These are phyloP conservation scores for Falco biarmicus DNA, from an alignment of 2,797 vertebrate genomes.

Conservation along the genomic window DNA sequence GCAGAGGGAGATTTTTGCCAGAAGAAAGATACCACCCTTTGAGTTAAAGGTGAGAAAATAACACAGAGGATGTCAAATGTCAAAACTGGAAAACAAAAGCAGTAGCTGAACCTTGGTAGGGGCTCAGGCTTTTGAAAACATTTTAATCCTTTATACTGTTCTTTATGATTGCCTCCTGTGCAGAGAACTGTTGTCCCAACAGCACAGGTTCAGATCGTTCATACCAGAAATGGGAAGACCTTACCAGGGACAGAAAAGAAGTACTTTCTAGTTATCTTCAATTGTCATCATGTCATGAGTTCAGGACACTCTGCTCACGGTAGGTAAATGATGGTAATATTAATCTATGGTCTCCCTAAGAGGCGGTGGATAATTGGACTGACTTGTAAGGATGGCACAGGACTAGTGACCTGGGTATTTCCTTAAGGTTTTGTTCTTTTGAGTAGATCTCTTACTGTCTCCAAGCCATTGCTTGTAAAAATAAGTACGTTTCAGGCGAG, in stretches of 20 bases:
- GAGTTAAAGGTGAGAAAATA: slow-evolving; percentile 8
- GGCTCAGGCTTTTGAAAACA: not conserved
- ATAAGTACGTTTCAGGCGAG: not conserved
- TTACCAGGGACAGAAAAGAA: not conserved
- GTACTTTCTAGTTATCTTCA: not conserved
- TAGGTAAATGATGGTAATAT: not conserved
- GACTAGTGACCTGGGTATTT: not conserved
- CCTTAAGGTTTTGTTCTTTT: not conserved
- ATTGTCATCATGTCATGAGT: not conserved
- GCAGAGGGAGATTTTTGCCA: not conserved
- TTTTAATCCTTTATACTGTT: not conserved
- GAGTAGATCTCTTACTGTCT: not conserved
- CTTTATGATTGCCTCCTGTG: not conserved
- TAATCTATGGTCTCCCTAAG: not conserved
- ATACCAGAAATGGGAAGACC: not conserved
- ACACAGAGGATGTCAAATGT: not conserved
- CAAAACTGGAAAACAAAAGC: not conserved
- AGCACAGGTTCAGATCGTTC: not conserved
- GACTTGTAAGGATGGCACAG: not conserved
- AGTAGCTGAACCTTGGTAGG: not conserved
- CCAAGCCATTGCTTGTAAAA: not conserved
- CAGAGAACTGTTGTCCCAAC: not conserved
- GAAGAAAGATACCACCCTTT: not conserved
- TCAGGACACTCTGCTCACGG: not conserved
- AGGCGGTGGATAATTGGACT: not conserved